Base-by-base conservation (phyloP, 2,797 vertebrate genomes). In the Mergus octosetaceus region DNA sequence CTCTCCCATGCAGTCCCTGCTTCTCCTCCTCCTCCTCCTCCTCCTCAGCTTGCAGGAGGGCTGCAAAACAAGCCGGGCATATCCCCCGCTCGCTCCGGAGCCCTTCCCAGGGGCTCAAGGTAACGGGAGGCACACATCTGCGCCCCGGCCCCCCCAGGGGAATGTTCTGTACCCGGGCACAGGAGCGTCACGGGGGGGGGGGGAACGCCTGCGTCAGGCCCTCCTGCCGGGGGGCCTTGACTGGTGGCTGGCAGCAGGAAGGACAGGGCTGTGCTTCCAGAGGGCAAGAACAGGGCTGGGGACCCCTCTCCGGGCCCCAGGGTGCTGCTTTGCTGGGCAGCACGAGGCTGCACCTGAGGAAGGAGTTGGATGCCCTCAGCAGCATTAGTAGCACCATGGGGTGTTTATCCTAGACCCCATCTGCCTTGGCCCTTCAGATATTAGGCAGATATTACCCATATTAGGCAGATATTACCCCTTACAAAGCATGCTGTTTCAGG, bases 181-280 rank as follows among this genome's bases (percentile, higher is more conserved):
- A 56, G 95, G 51, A 94, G 95, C 94, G 91, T 94, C 90, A 90
- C 7, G 16, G 65, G 39, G 79, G 91, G 82, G 82, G 38, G 39
- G 82, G 68, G 93, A 91, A 77, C 43, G 96, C 94, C 95, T 97
- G 96, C 97, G 94, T 98, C 97, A 97, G 91, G 71, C 61, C 28
- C 83, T 66, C 18, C 93, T 85, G 85, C 94, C 36, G 3, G 0
- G 68, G 30, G 96, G 79, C 97, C 97, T 98, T 97, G 97, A 95
- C 89, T 95, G 61, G 88, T 88, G 89, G 45, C 75, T 92, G 95
- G 87, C 96, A 97, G 80, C 20, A 3, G 69, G 76, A 32, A 89
- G 93, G 80, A 58, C 80, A 34, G 51, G 75, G 87, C 66, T 81
- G 70, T 0, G 9, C 34, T 9, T 25, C 22, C 57, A 51, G 77